A percentile compares a stretch with the other conserved stretches of the same genome.
Conservation (phyloP, 2,797 vertebrate species). For the Melanitta fusca region DNA sequence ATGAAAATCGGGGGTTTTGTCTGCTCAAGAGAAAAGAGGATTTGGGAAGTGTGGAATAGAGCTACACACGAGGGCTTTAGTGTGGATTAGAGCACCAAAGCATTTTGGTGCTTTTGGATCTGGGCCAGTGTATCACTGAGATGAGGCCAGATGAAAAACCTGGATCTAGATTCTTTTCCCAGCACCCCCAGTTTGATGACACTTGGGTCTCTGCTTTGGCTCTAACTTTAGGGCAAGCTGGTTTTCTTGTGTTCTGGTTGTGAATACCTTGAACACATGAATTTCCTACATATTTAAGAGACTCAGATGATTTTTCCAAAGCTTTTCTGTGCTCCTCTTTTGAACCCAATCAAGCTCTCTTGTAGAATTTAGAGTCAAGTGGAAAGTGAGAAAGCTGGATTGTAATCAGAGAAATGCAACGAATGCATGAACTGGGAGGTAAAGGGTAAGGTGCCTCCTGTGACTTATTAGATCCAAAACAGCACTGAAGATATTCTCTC, state of each 20-base stretch:
- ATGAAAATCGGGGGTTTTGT: neutral
- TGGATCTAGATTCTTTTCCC: neutral
- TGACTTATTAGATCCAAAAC: constrained; percentile 24
- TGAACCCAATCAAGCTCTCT: constrained; percentile 15
- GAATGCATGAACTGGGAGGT: constrained; percentile 14
- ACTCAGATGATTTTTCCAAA: neutral
- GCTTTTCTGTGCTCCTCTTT: constrained; percentile 3
- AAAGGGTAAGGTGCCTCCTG: constrained; percentile 43
- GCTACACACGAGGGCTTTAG: neutral
- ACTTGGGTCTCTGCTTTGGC: neutral
- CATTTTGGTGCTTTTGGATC: neutral
- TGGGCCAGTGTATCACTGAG: neutral
- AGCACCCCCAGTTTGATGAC: neutral
- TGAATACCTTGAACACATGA: neutral
- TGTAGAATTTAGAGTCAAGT: constrained; percentile 24
- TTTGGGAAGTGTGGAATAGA: constrained; percentile 16
- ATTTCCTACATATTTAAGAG: neutral
- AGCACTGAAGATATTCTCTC: constrained; percentile 29
- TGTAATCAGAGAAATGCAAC: neutral
- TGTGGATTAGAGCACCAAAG: neutral
- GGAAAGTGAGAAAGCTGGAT: constrained; percentile 9
- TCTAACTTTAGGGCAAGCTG: neutral
- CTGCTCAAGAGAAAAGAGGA: constrained; percentile 19
- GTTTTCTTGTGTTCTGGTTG: neutral
- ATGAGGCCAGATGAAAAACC: neutral